These are phyloP conservation scores for Drosophila sechellia DNA, from an alignment of 1,140 invertebrate species.

Conservation along the genomic window DNA sequence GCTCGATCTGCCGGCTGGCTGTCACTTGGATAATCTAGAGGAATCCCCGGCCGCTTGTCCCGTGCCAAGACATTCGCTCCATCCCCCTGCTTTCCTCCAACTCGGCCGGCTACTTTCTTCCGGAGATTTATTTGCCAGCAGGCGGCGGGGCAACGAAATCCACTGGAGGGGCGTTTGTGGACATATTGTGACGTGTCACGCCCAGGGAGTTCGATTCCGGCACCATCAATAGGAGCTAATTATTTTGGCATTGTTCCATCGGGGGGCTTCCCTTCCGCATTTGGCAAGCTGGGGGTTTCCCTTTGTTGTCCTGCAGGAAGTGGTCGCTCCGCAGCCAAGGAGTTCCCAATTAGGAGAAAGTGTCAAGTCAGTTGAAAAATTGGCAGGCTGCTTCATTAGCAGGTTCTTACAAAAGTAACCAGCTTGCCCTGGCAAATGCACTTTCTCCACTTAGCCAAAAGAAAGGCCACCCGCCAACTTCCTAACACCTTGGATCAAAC, in stretches of 20 bases:
- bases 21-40: constrained; percentile 76
- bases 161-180: constrained; percentile 59
- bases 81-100: constrained; percentile 16
- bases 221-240: constrained; percentile 68
- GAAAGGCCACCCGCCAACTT: constrained; percentile 55
- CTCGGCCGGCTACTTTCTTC: constrained; percentile 63
- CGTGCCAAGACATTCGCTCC: constrained; percentile 64
- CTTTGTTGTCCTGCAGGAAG: constrained; percentile 30
- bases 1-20: constrained; percentile 65
- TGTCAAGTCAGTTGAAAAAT: constrained; percentile 44
- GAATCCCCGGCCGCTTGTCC: constrained; percentile 46
- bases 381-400: constrained; percentile 33
- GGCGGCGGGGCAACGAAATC: constrained; percentile 9
- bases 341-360: constrained; percentile 57
- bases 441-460: constrained; percentile 41
- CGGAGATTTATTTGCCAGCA: constrained; percentile 70
- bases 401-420: constrained; percentile 14
- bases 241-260: constrained; percentile 68
- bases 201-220: constrained; percentile 49
- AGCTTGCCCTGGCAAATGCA: constrained; percentile 11
- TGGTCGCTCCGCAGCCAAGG: constrained; percentile 14
- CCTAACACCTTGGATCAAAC: constrained; percentile 44
- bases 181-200: constrained; percentile 80
- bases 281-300: constrained; percentile 55
- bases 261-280: constrained; percentile 11